Conservation (phyloP, 2,888 invertebrate species). For the Lasioglossum zephyrum region DNA sequence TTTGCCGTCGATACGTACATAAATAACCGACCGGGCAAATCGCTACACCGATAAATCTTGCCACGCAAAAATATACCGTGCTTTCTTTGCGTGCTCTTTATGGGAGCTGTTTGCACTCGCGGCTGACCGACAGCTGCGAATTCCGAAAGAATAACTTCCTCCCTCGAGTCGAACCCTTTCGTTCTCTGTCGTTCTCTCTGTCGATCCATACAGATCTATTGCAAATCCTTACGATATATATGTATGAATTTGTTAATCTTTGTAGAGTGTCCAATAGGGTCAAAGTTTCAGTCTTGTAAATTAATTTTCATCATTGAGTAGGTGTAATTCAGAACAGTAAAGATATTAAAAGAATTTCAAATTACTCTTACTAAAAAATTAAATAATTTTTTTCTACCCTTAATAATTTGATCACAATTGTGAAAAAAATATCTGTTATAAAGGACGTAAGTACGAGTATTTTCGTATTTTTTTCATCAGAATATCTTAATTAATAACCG, state of each 20-base stretch:
- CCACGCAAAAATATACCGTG: slow-evolving; percentile 43
- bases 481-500: too few relatives aligned
- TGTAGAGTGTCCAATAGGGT: too few relatives aligned
- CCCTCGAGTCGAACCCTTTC: background rate
- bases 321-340: too few relatives aligned
- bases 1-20: slow-evolving; percentile 1
- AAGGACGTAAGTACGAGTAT: too few relatives aligned
- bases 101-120: slow-evolving; percentile 38
- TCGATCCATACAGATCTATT: background rate
- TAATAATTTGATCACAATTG: too few relatives aligned
- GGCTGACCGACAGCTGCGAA: slow-evolving; percentile 43
- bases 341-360: too few relatives aligned
- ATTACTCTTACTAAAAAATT: too few relatives aligned
- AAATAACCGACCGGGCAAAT: slow-evolving; percentile 35
- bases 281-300: too few relatives aligned
- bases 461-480: too few relatives aligned
- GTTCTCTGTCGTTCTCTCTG: background rate
- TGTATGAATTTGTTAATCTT: background rate
- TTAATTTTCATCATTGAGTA: too few relatives aligned
- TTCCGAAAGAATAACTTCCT: slow-evolving; percentile 53
- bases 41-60: slow-evolving; percentile 40
- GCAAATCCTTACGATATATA: background rate
- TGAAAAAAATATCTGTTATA: too few relatives aligned
- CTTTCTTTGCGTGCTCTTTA: slow-evolving; percentile 54
- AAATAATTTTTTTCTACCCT: too few relatives aligned